Conservation (phyloP, 2,888 invertebrate species). For the Drosophila putrida region DNA sequence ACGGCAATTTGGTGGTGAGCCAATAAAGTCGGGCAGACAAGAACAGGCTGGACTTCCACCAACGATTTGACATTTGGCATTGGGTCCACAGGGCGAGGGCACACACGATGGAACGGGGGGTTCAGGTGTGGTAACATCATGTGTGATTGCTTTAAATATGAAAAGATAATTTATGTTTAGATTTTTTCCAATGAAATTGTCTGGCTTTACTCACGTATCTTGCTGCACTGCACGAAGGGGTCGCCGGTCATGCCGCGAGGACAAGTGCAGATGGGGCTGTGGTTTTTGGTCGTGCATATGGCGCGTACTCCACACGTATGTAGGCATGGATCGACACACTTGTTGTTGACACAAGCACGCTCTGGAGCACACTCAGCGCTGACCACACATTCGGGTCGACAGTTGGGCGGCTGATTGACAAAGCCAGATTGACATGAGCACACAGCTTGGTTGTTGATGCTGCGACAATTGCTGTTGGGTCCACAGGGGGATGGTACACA, state of each 20-base stretch:
- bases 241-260: constrained; percentile 94
- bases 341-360: constrained; percentile 93
- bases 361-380: constrained; percentile 93
- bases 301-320: constrained; percentile 95
- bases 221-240: constrained; percentile 92
- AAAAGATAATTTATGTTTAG: neutral
- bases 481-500: constrained; percentile 95
- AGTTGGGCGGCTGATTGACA: constrained; percentile 91
- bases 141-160: constrained; percentile 54
- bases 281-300: constrained; percentile 92
- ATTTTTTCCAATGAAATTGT: too few relatives aligned
- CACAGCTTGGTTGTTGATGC: constrained; percentile 92
- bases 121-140: constrained; percentile 69
- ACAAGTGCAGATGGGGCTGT: constrained; percentile 95
- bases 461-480: constrained; percentile 93
- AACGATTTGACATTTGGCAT: constrained; percentile 92
- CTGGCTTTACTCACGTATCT: constrained; percentile 87
- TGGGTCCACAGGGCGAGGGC: constrained; percentile 94
- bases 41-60: constrained; percentile 92
- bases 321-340: constrained; percentile 94
- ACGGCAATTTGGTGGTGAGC: constrained; percentile 92
- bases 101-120: constrained; percentile 90
- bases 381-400: constrained; percentile 94
- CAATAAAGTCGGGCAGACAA: constrained; percentile 91
- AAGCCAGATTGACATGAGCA: constrained; percentile 94